Evolutionary conservation across 2,888 invertebrate species (phyloP), one percentile per base, ranked within the genome.

Genomic region (Encarsia formosa): DNA sequence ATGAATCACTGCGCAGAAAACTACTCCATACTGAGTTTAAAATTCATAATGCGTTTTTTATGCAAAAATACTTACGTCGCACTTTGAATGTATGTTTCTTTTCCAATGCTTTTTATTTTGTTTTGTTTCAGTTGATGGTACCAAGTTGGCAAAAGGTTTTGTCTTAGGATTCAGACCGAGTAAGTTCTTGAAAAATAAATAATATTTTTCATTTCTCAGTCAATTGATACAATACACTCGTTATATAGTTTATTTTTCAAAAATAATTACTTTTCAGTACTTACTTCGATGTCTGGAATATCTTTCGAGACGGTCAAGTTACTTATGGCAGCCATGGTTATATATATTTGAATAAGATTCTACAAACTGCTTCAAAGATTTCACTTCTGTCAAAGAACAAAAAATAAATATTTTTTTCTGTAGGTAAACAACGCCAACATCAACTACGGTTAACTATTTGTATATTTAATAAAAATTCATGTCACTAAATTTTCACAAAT

Each of bases 51-150:
- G n/a, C n/a, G n/a, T n/a, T n/a, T n/a, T n/a, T n/a, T n/a, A n/a
- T n/a, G n/a, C n/a, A 31, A 19, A 23, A 32, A 23, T 78, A 60
- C 85, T 83, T 77, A 93, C 94, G 23, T 79, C 79, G 70, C 94
- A 95, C 65, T 86, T 85, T 64, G 90, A 88, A 65, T 89, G 86
- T 0, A 80, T 74, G 71, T 98, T 99, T 55, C 98, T 81, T 75
- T 98, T 99, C 98, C 98, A 99, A 63, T 91, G 91, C 58, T 86
- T 83, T 70, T 96, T 98, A 62, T 85, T 87, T 60, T 79, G 79
- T 77, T 97, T 95, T 0, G 97, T 97, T 43, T 81, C 79, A 9
- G 79, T 79, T 19, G 95, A 91, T 9, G 97, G 91, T n/a, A 91
- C 82, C 40, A 91, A 75, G 61, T 82, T 87, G 4, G 92, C 88